Evolutionary conservation across 2,113 vertebrate genomes (phyloP).

Genomic region (Butorides virescens): DNA sequence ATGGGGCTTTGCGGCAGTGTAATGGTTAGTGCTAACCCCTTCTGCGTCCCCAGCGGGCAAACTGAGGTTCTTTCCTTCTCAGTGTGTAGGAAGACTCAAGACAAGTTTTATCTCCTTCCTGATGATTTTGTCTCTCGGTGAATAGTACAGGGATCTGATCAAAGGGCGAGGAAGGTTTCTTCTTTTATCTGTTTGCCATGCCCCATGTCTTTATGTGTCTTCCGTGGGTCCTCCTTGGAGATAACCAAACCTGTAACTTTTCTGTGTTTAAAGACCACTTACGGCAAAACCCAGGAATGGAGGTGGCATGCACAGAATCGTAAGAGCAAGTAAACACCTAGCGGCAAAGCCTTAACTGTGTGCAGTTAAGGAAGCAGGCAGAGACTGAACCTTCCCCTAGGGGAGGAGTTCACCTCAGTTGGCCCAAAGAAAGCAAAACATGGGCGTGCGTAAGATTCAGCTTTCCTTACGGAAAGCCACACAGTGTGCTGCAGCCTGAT

Average conservation of each 20-base stretch:
- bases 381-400: neutral
- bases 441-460: neutral
- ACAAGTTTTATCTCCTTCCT: neutral
- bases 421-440: neutral
- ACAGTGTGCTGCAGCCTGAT: neutral
- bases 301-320: accelerated
- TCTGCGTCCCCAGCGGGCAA: neutral
- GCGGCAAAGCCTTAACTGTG: neutral
- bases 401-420: neutral
- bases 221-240: neutral
- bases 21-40: neutral
- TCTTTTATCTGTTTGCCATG: neutral
- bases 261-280: neutral
- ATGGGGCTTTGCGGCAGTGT: neutral
- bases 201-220: neutral
- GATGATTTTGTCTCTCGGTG: neutral
- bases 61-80: neutral
- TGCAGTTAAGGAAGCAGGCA: neutral
- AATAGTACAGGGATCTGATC: neutral
- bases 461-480: neutral
- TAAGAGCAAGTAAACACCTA: neutral
- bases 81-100: neutral
- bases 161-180: neutral
- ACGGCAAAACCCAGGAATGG: neutral
- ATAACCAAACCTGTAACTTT: neutral